Evolutionary conservation across 1,140 invertebrate genomes (phyloP).

Genomic region (Cyclargus thomasi): DNA sequence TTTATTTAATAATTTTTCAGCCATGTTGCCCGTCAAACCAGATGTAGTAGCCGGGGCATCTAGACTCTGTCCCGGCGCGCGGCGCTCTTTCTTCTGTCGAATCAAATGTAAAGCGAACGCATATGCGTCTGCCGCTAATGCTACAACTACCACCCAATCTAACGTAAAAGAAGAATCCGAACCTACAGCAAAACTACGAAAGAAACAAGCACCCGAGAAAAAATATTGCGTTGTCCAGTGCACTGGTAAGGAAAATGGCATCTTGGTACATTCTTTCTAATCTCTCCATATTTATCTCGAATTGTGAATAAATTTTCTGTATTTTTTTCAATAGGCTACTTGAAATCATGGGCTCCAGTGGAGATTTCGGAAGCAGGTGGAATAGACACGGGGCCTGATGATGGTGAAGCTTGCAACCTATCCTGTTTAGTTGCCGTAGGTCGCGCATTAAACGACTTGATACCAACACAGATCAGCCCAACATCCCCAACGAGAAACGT

Average conservation of each 20-base stretch:
- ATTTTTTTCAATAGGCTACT: conserved; percentile 80
- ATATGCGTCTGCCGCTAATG: neutral
- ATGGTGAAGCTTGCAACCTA: conserved; percentile 9
- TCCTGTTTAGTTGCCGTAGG: conserved; percentile 18
- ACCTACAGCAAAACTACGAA: conserved; percentile 35
- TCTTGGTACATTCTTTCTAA: too few species aligned
- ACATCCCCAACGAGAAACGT: neutral
- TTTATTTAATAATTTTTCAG: too few species aligned
- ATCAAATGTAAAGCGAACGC: conserved; percentile 82
- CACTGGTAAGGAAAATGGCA: conserved; percentile 45
- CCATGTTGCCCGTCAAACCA: conserved; percentile 93
- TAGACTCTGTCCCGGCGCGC: conserved; percentile 88
- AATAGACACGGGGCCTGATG: conserved; percentile 3
- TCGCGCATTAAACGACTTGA: conserved; percentile 11
- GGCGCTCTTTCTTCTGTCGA: conserved; percentile 94
- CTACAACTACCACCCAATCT: conserved; percentile 47
- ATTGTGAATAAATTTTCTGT: too few species aligned
- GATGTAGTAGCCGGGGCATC: conserved; percentile 85
- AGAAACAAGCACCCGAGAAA: conserved; percentile 49
- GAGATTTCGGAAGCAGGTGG: conserved; percentile 80
- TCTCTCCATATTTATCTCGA: too few species aligned
- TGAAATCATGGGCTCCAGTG: conserved; percentile 92
- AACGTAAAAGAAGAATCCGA: conserved; percentile 82
- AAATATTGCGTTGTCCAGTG: conserved; percentile 69
- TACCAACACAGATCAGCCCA: neutral